These are phyloP conservation scores for Agelastica alni DNA, from an alignment of 2,888 invertebrate species.

Conservation along the genomic window DNA sequence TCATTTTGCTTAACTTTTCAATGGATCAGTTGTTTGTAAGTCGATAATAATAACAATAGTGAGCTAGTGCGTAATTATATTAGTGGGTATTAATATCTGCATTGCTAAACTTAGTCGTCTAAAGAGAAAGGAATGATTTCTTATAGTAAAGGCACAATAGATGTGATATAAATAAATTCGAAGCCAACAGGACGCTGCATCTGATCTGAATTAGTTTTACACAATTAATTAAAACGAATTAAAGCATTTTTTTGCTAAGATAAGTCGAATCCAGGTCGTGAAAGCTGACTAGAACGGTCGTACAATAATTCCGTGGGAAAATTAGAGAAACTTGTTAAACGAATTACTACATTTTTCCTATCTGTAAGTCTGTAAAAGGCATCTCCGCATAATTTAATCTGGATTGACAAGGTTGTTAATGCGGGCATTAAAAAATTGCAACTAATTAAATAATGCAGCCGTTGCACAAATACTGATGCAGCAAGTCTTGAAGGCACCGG, in stretches of 20 bases:
- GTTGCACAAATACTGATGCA: slow-evolving; percentile 46
- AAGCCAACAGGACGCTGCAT: background rate
- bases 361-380: slow-evolving; percentile 49
- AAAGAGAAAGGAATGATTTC: too few relatives aligned
- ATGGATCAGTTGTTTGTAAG: too few relatives aligned
- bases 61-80: too few relatives aligned
- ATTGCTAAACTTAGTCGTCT: too few relatives aligned
- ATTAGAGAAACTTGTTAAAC: slow-evolving; percentile 45
- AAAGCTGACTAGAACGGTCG: slow-evolving; percentile 38
- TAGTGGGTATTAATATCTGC: too few relatives aligned
- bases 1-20: too few relatives aligned
- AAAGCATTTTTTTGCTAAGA: slow-evolving; percentile 32
- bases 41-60: too few relatives aligned
- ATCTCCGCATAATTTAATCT: slow-evolving; percentile 49
- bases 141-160: background rate
- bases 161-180: background rate
- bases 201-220: slow-evolving; percentile 37
- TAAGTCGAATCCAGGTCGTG: slow-evolving; percentile 33
- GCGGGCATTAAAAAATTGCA: slow-evolving; percentile 50
- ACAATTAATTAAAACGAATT: slow-evolving; percentile 38
- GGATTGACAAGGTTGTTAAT: slow-evolving; percentile 53
- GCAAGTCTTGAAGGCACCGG: slow-evolving; percentile 51
- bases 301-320: slow-evolving; percentile 47
- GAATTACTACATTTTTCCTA: slow-evolving; percentile 45
- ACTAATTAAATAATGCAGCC: slow-evolving; percentile 55